Base-by-base conservation (phyloP, 2,888 invertebrate species). In the Abrostola tripartita region DNA sequence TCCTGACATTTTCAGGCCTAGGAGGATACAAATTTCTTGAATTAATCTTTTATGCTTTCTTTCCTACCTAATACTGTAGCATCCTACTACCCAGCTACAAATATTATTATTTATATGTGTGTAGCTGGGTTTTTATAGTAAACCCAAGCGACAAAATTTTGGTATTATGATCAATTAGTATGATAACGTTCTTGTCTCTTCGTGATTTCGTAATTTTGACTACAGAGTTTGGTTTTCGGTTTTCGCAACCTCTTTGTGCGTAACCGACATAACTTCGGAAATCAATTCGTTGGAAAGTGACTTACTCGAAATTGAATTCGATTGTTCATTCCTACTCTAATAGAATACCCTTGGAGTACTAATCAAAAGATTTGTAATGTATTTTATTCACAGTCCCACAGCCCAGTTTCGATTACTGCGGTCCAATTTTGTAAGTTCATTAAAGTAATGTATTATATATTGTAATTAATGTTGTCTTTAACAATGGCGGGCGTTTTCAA, bases 401-500 rank as follows among this genome's bases (percentile, higher is more conserved):
- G 38, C 9, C 54, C 37, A 49, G 58, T 62, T 68, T 64, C 63
- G 36, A 71, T 72, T 66, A 65, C 58, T 52, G 52, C 24, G 52
- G 11, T 64, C 42, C 37, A 51, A 63, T 79, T 65, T 68, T 68
- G 65, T 61, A 71, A 77, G 44, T 71, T 79, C 51, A 76, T 80
- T 80, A 76, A 63, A 58, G 60, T 75, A 63, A 63, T 69, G 63
- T 71, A 79, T 65, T 70, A 64, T 60, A 52, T 61, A 72, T 74
- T 61, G 62, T 81, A 85, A 85, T 83, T 81, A 87, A 81, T 79
- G 71, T 77, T 66, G 70, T 76, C 66, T 62, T 65, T 59, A 81
- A 84, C 82, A 85, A 81, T 82, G 61, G 77, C 44, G 59, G 76
- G 76, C 86, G 85, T 82, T 90, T 88, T 77, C 79, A 79, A 84